Base-by-base conservation (phyloP, 1,140 invertebrate species). In the Zaprionus gabonicus region DNA sequence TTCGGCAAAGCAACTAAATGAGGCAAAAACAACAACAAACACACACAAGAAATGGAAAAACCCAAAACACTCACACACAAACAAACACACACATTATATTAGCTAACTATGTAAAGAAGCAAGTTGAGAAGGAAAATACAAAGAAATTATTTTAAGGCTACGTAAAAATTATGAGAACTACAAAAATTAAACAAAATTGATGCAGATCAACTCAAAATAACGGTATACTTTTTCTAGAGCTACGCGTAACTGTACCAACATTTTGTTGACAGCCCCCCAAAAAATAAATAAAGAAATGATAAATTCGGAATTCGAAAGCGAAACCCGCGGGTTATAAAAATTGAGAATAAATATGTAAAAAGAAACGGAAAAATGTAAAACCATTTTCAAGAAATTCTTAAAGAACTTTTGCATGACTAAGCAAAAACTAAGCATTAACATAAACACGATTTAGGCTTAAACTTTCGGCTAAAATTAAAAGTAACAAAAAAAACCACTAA, bases 81-180 rank as follows among this genome's bases (percentile, higher is more conserved):
- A 57, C 59, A 63, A n/a, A n/a, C 44, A 65, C 38, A 62, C 69
- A 81, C 64, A 76, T 69, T 77, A 72, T 87, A 82, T 76, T 74
- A 76, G 56, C 76, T 76, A 73, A 85, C 56, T 72, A 81, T 69
- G 27, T 79, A 85, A 79, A 84, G 70, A 81, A 77, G 34, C 55
- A 44, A 44, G 80, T 68, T 79, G 74, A 44, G 64, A 44, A 27
- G 82, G 31, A 17, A 80, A 82, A 86, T 91, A 76, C 82, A 91
- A 86, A 91, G 86, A 90, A 91, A 90, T 91, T 91, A 91, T 91
- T 91, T 76, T 86, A 91, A 86, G 86, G 71, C 82, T 86, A 83
- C 66, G 53, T 15, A 27, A 71, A 85, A 82, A 86, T 90, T 65
- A 82, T 56, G 49, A 79, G 53, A 76, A 85, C 69, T 63, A 72